These are phyloP conservation scores for Nyctalus aviator DNA, from an alignment of 2,797 vertebrate genomes.

Conservation along the genomic window DNA sequence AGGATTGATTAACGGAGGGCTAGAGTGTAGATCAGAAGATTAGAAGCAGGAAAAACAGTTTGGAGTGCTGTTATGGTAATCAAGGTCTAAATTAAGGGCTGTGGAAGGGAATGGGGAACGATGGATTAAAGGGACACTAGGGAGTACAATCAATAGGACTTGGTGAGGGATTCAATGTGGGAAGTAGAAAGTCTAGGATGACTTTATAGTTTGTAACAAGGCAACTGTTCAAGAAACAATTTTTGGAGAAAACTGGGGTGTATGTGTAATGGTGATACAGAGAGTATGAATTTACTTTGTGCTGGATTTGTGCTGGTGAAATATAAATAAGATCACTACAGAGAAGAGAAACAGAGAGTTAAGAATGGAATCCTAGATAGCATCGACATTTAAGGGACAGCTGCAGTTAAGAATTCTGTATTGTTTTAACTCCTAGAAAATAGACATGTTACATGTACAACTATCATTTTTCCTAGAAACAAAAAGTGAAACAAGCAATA, in stretches of 20 bases:
- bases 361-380: neutral
- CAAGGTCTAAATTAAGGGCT: slow-evolving; percentile 54
- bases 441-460: neutral
- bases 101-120: neutral
- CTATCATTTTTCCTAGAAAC: neutral
- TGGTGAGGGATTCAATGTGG: neutral
- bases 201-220: neutral
- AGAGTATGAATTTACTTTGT: neutral
- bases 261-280: neutral
- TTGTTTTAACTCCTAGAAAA: neutral
- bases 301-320: neutral
- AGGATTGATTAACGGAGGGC: slow-evolving; percentile 28
- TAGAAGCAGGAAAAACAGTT: neutral
- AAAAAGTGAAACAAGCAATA: neutral
- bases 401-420: neutral
- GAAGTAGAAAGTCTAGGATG: neutral
- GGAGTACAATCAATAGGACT: slow-evolving; percentile 17
- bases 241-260: neutral
- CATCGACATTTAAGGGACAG: neutral
- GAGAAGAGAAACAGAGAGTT: neutral
- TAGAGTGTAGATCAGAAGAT: slow-evolving; percentile 36
- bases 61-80: slow-evolving; percentile 49
- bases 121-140: neutral
- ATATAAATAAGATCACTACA: slow-evolving; percentile 7
- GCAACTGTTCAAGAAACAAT: neutral